Conservation (phyloP, 2,888 invertebrate species). For the Cephalotes varians region DNA sequence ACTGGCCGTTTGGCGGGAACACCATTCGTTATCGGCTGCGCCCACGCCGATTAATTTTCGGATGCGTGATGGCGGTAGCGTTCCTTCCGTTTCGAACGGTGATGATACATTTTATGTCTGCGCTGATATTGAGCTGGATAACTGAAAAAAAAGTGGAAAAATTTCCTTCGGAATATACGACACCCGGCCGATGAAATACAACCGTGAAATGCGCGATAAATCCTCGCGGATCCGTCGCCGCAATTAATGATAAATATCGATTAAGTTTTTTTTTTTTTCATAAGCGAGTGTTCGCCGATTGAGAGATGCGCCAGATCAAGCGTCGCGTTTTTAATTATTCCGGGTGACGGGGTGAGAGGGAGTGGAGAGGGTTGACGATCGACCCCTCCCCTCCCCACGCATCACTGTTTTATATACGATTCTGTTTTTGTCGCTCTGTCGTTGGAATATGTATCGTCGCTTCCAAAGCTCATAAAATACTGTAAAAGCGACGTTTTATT, state of each 20-base stretch:
- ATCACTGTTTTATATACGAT: conserved; percentile 32
- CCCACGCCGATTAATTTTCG: conserved; percentile 82
- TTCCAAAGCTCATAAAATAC: conserved; percentile 29
- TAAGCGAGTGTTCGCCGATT: conserved; percentile 3
- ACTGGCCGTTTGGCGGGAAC: conserved; percentile 79
- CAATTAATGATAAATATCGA: conserved; percentile 51
- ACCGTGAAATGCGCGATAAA: conserved; percentile 48
- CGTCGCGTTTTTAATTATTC: conserved; percentile 38
- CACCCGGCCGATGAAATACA: conserved; percentile 65
- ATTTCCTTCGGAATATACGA: conserved; percentile 67
- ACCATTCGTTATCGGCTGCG: conserved; percentile 82
- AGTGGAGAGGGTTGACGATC: neutral
- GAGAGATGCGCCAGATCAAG: conserved; percentile 9
- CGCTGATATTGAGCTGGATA: conserved; percentile 75
- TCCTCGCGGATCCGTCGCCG: conserved; percentile 43
- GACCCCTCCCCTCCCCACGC: conserved; percentile 9
- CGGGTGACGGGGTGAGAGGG: neutral
- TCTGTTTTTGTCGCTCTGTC: conserved; percentile 40
- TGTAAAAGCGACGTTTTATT: conserved; percentile 33
- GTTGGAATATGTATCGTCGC: conserved; percentile 25
- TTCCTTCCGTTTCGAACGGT: conserved; percentile 71
- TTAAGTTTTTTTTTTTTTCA: conserved; percentile 19
- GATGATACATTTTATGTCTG: conserved; percentile 76
- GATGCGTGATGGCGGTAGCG: conserved; percentile 76
- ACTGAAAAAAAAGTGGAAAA: conserved; percentile 71